Percentiles rank a stretch among this genome's conserved stretches.
Conservation (phyloP, 2,113 vertebrate species). For the Eulemur macaco region DNA sequence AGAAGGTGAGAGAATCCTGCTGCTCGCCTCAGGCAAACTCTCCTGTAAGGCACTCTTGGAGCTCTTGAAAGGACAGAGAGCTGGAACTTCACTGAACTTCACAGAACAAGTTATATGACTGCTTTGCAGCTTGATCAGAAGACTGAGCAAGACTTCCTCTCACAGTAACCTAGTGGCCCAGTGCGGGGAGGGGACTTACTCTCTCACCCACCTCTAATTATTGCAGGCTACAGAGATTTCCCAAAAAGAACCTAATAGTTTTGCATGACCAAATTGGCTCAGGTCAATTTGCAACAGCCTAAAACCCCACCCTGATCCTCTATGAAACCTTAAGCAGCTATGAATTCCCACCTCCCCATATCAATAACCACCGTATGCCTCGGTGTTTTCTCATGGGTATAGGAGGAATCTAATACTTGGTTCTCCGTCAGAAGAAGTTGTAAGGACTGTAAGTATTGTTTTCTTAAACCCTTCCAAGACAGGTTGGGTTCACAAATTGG, state of each 20-base stretch:
- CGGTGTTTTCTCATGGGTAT: not conserved
- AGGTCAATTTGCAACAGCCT: not conserved
- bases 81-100: not conserved
- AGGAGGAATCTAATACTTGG: not conserved
- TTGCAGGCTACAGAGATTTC: not conserved
- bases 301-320: slow-evolving; percentile 9
- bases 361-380: not conserved
- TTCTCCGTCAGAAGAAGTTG: not conserved
- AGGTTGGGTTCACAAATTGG: slow-evolving; percentile 4
- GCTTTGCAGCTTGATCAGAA: not conserved
- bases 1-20: not conserved
- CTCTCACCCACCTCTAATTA: not conserved
- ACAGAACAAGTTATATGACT: not conserved
- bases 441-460: not conserved
- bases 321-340: slow-evolving; percentile 34
- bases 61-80: slow-evolving; percentile 36
- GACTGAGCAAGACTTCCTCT: slow-evolving; percentile 46
- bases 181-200: not conserved
- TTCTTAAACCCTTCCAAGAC: slow-evolving; percentile 30
- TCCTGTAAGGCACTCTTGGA: not conserved
- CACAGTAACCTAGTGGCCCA: not conserved
- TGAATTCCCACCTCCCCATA: not conserved
- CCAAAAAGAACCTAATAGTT: slow-evolving; percentile 39
- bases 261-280: slow-evolving; percentile 27
- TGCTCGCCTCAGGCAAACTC: slow-evolving; percentile 22